Conservation (phyloP, 2,888 invertebrate species). For the Dryadula phaetusa region DNA sequence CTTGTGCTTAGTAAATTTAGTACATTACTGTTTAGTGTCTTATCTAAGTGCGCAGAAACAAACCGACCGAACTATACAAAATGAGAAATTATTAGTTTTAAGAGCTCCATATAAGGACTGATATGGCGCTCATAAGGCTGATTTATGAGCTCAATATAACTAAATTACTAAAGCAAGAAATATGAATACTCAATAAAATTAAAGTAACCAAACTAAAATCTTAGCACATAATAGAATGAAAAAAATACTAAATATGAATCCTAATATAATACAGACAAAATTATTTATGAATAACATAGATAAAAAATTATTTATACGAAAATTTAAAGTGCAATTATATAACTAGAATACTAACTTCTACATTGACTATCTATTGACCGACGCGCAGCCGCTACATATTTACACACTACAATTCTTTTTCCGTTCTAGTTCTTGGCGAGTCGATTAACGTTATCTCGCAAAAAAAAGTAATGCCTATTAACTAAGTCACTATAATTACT, state of each 20-base stretch:
- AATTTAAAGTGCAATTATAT: not conserved
- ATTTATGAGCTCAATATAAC: not conserved
- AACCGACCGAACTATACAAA: not conserved
- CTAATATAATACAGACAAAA: no score
- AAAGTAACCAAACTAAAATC: not conserved
- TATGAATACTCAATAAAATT: not conserved
- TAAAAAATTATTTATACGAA: not conserved
- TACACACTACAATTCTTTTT: constrained; percentile 17
- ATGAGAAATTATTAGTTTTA: not conserved
- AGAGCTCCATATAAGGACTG: no score
- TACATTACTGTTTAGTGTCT: not conserved
- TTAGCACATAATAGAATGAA: not conserved
- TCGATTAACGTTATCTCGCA: not conserved
- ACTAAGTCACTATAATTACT: not conserved
- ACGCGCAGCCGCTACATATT: constrained; percentile 13
- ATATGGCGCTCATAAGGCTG: no score
- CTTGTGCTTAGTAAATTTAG: constrained; percentile 11
- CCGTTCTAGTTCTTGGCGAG: constrained; percentile 7
- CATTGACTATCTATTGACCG: constrained; percentile 8
- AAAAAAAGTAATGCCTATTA: not conserved
- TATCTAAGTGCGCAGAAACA: not conserved
- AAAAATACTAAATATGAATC: not conserved
- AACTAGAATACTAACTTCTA: not conserved
- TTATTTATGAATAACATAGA: not conserved
- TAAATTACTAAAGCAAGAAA: not conserved